phyloP scores from a whole-genome alignment of 1,140 invertebrate species.

The Aphidius gifuensis region DNA sequence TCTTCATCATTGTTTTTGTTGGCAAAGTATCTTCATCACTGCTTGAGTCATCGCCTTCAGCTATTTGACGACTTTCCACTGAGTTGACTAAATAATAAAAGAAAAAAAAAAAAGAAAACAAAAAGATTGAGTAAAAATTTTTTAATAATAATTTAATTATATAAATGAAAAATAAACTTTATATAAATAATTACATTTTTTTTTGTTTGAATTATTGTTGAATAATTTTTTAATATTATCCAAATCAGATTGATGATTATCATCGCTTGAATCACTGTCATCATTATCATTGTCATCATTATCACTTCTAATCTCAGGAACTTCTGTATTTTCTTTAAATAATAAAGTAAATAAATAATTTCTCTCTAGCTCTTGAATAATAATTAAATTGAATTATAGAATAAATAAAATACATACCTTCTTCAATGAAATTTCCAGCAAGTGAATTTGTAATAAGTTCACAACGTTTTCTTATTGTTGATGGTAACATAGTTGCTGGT shows the following conservation, averaged over 20 bases:
- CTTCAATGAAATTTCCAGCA: conserved; percentile 44
- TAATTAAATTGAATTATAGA: not conserved
- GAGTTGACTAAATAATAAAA: not conserved
- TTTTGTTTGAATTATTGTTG: conserved; percentile 12
- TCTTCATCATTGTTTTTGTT: not conserved
- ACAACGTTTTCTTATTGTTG: conserved; percentile 51
- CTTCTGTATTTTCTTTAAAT: conserved; percentile 2
- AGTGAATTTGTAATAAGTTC: conserved; percentile 50
- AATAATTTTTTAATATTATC: conserved; percentile 38
- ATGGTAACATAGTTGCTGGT: conserved; percentile 53
- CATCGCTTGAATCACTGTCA: not conserved
- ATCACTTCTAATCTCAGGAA: conserved; percentile 19
- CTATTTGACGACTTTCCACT: not conserved
- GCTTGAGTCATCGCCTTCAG: conserved; percentile 15
- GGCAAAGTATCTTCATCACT: conserved; percentile 18
- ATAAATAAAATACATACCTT: conserved; percentile 26
- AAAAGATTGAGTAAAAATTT: not conserved
- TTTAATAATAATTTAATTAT: conserved; percentile 1
- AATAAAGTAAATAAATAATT: conserved; percentile 15
- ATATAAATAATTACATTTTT: not conserved
- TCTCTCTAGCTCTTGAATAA: not conserved
- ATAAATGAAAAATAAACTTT: conserved; percentile 5
- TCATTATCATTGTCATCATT: conserved; percentile 31
- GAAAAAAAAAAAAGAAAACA: not conserved
- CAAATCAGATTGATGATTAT: conserved; percentile 20